Percentiles rank a stretch among this genome's conserved stretches.
phyloP scores from a whole-genome alignment of 2,113 vertebrate species.

The Caloenas nicobarica region DNA sequence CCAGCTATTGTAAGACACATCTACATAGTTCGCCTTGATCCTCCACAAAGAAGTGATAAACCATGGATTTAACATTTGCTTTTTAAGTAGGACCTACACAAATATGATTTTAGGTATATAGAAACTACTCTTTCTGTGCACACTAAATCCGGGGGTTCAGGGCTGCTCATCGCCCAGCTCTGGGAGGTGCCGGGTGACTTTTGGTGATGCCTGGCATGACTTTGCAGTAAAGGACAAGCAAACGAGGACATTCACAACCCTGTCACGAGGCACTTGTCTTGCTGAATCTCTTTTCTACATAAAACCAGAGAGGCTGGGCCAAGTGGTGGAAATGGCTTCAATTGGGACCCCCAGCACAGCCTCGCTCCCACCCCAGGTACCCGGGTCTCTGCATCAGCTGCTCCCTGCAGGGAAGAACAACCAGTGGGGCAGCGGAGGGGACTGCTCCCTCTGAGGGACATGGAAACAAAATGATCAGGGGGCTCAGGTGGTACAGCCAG shows the following conservation, averaged over 20 bases:
- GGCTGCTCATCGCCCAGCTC: not conserved
- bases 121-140: not conserved
- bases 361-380: not conserved
- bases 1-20: not conserved
- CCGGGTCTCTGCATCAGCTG: not conserved
- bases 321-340: not conserved
- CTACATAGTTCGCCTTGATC: not conserved
- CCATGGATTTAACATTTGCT: not conserved
- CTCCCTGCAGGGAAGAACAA: not conserved
- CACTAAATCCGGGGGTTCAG: not conserved
- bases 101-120: not conserved
- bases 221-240: not conserved
- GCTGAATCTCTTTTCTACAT: not conserved
- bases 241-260: not conserved
- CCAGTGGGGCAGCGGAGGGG: not conserved
- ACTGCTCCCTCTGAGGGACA: not conserved
- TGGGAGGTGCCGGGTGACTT: not conserved
- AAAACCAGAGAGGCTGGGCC: not conserved
- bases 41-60: not conserved
- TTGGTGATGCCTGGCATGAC: not conserved
- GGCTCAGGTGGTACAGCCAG: slow-evolving; percentile 35
- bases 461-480: not conserved
- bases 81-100: not conserved
- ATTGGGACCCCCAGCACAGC: accelerated
- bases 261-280: not conserved